These are phyloP conservation scores for Bombus waltoni DNA, from an alignment of 1,140 invertebrate genomes.

Conservation along the genomic window DNA sequence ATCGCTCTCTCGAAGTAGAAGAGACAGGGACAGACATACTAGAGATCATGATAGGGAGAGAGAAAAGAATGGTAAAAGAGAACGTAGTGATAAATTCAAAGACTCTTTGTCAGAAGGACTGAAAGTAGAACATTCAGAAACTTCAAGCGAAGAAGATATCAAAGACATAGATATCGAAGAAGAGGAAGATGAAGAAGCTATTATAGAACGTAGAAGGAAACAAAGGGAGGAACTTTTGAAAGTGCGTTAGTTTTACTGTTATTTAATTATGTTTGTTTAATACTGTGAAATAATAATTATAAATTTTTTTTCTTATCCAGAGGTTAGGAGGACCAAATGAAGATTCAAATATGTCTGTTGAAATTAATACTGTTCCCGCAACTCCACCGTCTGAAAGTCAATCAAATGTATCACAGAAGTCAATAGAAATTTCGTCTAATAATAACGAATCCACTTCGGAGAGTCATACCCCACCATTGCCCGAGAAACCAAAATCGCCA, in stretches of 20 bases:
- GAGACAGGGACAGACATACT: conserved; percentile 74
- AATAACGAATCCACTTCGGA: conserved; percentile 79
- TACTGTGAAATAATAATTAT: neutral
- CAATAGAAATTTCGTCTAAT: conserved; percentile 72
- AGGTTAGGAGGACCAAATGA: conserved; percentile 85
- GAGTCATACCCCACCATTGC: conserved; percentile 80
- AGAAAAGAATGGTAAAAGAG: conserved; percentile 80
- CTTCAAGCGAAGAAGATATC: conserved; percentile 87
- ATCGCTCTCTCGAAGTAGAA: conserved; percentile 75
- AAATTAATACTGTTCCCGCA: conserved; percentile 69
- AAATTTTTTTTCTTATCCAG: conserved; percentile 67
- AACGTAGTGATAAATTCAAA: conserved; percentile 87
- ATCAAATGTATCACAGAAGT: conserved; percentile 74
- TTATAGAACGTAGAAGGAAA: conserved; percentile 95
- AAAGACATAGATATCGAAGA: conserved; percentile 91
- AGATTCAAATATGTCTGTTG: conserved; percentile 84
- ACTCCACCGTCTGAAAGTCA: conserved; percentile 75
- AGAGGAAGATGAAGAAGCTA: conserved; percentile 96
- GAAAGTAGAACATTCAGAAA: conserved; percentile 85
- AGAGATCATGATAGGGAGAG: conserved; percentile 78
- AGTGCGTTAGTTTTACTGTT: conserved; percentile 80
- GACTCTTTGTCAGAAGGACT: conserved; percentile 93
- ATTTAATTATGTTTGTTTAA: conserved; percentile 47
- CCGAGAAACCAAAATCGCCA: conserved; percentile 73
- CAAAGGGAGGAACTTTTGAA: conserved; percentile 94